A percentile compares a stretch with the other conserved stretches of the same genome.
Evolutionary conservation across 2,113 vertebrate species (phyloP).

Genomic region (Cinclus cinclus): DNA sequence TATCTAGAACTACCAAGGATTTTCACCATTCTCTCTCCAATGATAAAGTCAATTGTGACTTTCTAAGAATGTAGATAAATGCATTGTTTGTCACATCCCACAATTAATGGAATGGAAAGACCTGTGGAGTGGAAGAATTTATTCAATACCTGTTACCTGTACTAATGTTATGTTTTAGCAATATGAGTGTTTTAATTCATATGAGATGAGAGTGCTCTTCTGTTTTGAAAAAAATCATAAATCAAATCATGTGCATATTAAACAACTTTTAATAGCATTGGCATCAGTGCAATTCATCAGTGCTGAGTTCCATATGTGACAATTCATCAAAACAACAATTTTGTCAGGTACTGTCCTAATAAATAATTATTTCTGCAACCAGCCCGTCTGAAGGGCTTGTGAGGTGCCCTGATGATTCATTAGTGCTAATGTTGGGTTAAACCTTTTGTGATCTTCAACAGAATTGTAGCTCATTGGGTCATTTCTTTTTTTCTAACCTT

Average conservation of each 20-base stretch:
- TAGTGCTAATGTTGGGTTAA: constrained; percentile 7
- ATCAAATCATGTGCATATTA: constrained; percentile 45
- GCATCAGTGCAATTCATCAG: constrained; percentile 42
- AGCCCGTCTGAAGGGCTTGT: constrained; percentile 7
- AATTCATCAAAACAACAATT: constrained; percentile 62
- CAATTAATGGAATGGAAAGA: not conserved
- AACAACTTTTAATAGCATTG: constrained; percentile 47
- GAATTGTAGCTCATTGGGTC: not conserved
- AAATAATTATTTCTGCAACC: constrained; percentile 61
- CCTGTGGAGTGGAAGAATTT: not conserved
- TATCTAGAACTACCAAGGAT: not conserved
- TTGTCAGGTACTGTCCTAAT: constrained; percentile 10
- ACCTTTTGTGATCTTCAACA: not conserved
- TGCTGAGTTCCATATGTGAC: constrained; percentile 12
- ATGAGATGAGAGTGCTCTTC: not conserved
- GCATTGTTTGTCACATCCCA: not conserved
- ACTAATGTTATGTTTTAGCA: not conserved
- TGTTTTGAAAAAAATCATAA: constrained; percentile 34
- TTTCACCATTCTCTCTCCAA: not conserved
- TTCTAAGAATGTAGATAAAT: not conserved
- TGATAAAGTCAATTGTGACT: not conserved
- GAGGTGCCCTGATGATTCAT: constrained; percentile 33
- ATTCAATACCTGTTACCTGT: not conserved
- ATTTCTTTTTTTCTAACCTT: not conserved
- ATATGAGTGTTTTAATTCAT: not conserved